These are phyloP conservation scores for Calephelis nemesis DNA, from an alignment of 1,140 invertebrate genomes.

Conservation along the genomic window DNA sequence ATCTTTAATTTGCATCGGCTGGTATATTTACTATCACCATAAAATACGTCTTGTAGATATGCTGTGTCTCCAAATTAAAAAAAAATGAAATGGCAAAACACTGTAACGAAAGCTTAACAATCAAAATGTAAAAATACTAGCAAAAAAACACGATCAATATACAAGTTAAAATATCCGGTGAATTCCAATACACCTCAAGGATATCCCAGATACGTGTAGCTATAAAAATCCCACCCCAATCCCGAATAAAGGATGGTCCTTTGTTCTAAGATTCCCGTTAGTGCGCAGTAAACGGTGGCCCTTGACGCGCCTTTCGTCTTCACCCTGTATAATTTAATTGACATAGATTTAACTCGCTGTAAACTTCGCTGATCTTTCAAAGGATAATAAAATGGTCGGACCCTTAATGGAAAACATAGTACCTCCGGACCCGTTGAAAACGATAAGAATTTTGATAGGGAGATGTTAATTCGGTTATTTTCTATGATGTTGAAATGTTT, in stretches of 20 bases:
- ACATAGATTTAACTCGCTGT: conserved; percentile 37
- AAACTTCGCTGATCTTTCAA: conserved; percentile 31
- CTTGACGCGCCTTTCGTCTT: conserved; percentile 21
- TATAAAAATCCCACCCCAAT: conserved; percentile 15
- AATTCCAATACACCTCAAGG: conserved; percentile 23
- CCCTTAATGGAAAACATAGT: conserved; percentile 13
- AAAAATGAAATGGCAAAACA: no score
- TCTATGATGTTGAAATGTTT: not conserved
- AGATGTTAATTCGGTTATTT: not conserved
- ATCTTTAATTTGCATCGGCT: no score
- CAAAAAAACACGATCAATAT: conserved; percentile 17
- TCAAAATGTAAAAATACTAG: conserved; percentile 1
- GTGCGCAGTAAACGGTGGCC: conserved; percentile 29
- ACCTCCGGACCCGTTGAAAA: not conserved
- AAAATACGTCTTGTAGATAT: no score
- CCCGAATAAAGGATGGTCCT: conserved; percentile 8
- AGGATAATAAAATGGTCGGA: conserved; percentile 25
- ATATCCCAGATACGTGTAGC: conserved; percentile 11
- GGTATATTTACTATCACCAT: no score
- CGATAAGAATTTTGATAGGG: not conserved
- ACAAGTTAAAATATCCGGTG: conserved; percentile 13
- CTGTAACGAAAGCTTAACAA: no score
- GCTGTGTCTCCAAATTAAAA: no score
- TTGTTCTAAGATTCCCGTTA: conserved; percentile 37
- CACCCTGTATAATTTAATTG: conserved; percentile 38